Conservation (phyloP, 2,797 vertebrate genomes). For the Poeciliopsis paucimaculata region DNA sequence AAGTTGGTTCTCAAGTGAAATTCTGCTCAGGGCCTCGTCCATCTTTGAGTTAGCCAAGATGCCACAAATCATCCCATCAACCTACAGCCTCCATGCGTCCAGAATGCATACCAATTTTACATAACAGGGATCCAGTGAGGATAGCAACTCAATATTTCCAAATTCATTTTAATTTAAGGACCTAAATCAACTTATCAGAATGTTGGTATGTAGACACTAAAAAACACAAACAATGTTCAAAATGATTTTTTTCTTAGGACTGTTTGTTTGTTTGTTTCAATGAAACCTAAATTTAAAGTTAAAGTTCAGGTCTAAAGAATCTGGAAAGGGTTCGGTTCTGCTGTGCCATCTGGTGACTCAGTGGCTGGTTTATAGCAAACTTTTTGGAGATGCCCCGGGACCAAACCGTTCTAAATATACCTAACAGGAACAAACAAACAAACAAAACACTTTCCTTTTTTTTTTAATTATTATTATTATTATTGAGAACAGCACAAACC, state of each 20-base stretch:
- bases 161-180: neutral
- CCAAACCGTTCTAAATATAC: neutral
- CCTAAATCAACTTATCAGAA: neutral
- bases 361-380: neutral
- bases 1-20: neutral
- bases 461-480: too few relatives aligned
- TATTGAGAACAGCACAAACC: slow-evolving; percentile 72
- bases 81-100: neutral
- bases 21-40: too few relatives aligned
- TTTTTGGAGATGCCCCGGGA: neutral
- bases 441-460: neutral
- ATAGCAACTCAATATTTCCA: neutral
- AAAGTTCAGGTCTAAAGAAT: neutral
- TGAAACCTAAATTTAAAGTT: neutral
- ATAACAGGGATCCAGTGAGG: too few relatives aligned
- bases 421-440: neutral
- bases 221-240: neutral
- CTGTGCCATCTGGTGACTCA: neutral
- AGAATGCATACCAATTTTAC: neutral
- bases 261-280: neutral
- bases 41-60: too few relatives aligned
- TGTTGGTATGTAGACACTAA: neutral
- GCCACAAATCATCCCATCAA: too few relatives aligned
- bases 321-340: neutral
- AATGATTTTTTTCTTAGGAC: neutral